Evolutionary conservation across 2,888 invertebrate species (phyloP), one percentile per base, ranked within the genome.

Genomic region (Drosophila falleni): DNA sequence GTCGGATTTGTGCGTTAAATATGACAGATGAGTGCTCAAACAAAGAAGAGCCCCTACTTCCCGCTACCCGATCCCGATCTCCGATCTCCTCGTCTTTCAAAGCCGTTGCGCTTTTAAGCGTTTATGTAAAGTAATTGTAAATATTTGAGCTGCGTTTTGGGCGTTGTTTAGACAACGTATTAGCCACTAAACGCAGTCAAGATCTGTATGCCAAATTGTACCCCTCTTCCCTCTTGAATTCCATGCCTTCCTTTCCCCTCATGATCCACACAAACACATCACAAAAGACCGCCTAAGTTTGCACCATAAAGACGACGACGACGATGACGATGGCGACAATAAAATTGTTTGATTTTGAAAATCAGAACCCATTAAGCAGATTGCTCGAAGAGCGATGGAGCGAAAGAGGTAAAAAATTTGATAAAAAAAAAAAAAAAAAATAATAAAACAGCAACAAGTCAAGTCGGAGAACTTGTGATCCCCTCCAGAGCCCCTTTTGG

Each of bases 91-190:
- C 2, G 9, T 1, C 16, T 10, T 29, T 59, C 13, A n/a, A 70
- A 70, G 59, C 64, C 44, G 71, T 78, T 72, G 63, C 54, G 59
- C 60, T 58, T 66, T 71, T 58, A 54, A 74, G 44, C 81, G 61
- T 59, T 71, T 85, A 85, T 83, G 83, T 83, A 73, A 84, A 84
- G 83, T 84, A 84, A 83, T 80, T 83, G 83, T 86, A 78, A 84
- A 84, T 80, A 84, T 84, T 84, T 86, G 63, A 41, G 55, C 74
- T 62, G 54, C 55, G 55, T 75, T 77, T 76, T 74, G 67, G 79
- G 68, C 55, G 37, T 31, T 73, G 53, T 77, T 80, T 80, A 41
- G 69, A 60, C 70, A 70, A 51, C 55, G 72, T 60, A 80, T 87
- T 78, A 81, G 74, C 39, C 69, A 60, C 51, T 58, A 55, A 55